Evolutionary conservation across 2,797 vertebrate genomes (phyloP).

Genomic region (Siniperca undulata): DNA sequence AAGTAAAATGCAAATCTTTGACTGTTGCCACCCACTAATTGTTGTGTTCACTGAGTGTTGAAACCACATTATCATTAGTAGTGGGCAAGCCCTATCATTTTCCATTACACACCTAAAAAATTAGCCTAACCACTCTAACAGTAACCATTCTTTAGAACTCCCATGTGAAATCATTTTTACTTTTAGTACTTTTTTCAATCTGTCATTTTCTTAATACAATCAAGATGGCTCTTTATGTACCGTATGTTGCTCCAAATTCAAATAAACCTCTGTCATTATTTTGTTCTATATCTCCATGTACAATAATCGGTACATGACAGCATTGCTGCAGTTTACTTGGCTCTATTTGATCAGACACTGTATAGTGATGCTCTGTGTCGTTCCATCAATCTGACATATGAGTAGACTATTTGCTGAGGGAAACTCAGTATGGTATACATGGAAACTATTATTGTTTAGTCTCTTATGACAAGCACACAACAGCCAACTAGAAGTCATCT

Average conservation of each 20-base stretch:
- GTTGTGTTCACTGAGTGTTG: conserved; percentile 51
- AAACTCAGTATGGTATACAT: conserved; percentile 36
- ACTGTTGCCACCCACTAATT: conserved; percentile 56
- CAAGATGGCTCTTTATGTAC: conserved; percentile 23
- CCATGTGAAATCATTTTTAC: conserved; percentile 16
- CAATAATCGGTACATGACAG: conserved; percentile 35
- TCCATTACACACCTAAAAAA: conserved; percentile 45
- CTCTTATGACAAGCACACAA: conserved; percentile 49
- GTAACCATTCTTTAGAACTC: conserved; percentile 26
- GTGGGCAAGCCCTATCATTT: conserved; percentile 55
- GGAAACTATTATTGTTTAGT: conserved; percentile 62
- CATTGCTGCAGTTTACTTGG: conserved; percentile 17
- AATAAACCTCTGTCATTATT: conserved; percentile 20
- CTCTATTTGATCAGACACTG: conserved; percentile 50
- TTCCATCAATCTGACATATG: conserved; percentile 35
- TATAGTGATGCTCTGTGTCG: conserved; percentile 38
- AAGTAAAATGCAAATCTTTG: conserved; percentile 66
- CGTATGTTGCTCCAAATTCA: conserved; percentile 11
- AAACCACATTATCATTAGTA: conserved; percentile 61
- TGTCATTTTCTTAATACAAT: conserved; percentile 30
- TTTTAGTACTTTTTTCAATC: neutral
- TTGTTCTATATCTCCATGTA: conserved; percentile 16
- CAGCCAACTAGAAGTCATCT: conserved; percentile 47
- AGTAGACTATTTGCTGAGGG: conserved; percentile 34
- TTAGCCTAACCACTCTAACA: conserved; percentile 35